Conservation (phyloP, 2,797 vertebrate genomes). For the Parambassis ranga region DNA sequence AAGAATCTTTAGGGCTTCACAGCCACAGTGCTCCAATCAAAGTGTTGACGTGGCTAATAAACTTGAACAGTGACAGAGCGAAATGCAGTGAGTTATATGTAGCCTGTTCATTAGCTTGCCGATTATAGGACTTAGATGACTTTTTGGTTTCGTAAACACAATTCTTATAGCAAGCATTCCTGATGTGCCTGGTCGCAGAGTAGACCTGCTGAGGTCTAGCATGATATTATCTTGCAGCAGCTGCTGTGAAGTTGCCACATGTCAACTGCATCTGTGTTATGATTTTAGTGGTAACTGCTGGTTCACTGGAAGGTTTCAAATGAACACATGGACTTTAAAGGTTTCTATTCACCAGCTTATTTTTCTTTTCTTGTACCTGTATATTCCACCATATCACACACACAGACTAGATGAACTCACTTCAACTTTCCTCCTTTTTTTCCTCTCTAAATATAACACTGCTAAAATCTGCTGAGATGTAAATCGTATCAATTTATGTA, state of each 20-base stretch:
- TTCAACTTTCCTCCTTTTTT: conserved; percentile 37
- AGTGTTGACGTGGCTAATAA: not conserved
- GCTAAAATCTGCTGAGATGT: conserved; percentile 25
- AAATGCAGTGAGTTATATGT: not conserved
- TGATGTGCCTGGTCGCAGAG: no score
- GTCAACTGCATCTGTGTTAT: conserved; percentile 62
- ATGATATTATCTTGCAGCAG: conserved; percentile 28
- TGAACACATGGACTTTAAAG: conserved; percentile 31
- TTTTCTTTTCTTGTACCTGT: conserved; percentile 37
- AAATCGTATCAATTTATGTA: conserved; percentile 46
- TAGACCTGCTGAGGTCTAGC: no score
- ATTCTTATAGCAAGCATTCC: no score
- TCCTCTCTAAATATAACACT: conserved; percentile 11
- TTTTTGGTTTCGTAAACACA: no score
- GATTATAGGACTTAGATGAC: no score
- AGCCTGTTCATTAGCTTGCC: not conserved
- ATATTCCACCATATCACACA: conserved; percentile 38
- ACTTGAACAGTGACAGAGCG: not conserved
- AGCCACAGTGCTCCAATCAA: not conserved
- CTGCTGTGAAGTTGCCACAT: conserved; percentile 35
- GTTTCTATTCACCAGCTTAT: conserved; percentile 44
- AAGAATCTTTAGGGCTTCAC: not conserved
- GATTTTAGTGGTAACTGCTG: conserved; percentile 51
- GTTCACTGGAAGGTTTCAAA: conserved; percentile 54
- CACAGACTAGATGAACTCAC: conserved; percentile 54